Evolutionary conservation across 1,140 invertebrate genomes (phyloP).

Genomic region (Drosophila sturtevanti): DNA sequence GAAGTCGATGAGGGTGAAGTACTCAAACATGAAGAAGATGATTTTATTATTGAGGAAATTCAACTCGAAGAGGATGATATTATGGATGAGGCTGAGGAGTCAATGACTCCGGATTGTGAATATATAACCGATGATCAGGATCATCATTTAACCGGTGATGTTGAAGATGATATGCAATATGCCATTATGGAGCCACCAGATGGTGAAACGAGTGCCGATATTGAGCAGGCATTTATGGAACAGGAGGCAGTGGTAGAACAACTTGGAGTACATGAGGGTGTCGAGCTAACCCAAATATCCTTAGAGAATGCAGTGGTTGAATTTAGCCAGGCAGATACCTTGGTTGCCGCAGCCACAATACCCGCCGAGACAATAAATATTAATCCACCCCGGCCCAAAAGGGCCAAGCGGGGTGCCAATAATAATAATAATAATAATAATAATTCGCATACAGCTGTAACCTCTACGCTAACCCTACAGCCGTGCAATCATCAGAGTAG

Average conservation of each 20-base stretch:
- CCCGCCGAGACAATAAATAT: conserved; percentile 37
- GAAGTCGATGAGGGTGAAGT: conserved; percentile 44
- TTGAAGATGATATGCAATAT: conserved; percentile 72
- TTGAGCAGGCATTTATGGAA: conserved; percentile 67
- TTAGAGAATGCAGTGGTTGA: conserved; percentile 67
- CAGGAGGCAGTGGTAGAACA: conserved; percentile 37
- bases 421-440: background rate
- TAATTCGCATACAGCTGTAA: conserved; percentile 20
- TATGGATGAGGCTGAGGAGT: conserved; percentile 68
- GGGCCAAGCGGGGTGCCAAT: conserved; percentile 50
- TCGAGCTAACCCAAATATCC: conserved; percentile 58
- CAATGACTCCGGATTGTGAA: conserved; percentile 63
- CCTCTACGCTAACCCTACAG: conserved; percentile 35
- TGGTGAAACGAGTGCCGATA: conserved; percentile 62
- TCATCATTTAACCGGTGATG: conserved; percentile 55
- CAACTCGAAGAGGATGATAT: conserved; percentile 77
- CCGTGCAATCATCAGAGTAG: conserved; percentile 63
- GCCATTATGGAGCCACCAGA: conserved; percentile 69
- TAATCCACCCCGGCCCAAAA: conserved; percentile 51
- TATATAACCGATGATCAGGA: conserved; percentile 69
- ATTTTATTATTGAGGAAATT: conserved; percentile 79
- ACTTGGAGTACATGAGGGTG: conserved; percentile 23
- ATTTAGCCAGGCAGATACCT: conserved; percentile 55
- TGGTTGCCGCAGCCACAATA: conserved; percentile 35
- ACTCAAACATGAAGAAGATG: conserved; percentile 53